Base-by-base conservation (phyloP, 2,797 vertebrate species). In the Rhinella marina region DNA sequence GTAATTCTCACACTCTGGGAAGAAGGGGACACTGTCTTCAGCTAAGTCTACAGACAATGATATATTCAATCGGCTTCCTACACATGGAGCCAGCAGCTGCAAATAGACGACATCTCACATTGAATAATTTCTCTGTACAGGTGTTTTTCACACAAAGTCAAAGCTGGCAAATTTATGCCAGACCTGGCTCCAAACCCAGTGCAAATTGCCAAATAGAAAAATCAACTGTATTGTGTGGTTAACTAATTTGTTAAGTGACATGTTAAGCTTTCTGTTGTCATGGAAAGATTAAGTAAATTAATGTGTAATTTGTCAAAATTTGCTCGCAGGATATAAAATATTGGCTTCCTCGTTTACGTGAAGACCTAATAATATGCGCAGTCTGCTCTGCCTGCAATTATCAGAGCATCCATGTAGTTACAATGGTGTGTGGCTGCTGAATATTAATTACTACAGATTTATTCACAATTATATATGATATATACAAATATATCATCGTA, bases 1-100 rank as follows among this genome's bases (percentile, higher is more conserved):
- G 25, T 62, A 84, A 80, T 89, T 89, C 88, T 89, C 88, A 89
- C 88, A 89, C 88, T 89, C 73, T n/a, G 72, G 85, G 62, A 89
- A 89, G 86, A 89, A 89, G 85, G 81, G 82, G 73, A 79, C 85
- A 82, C 84, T 86, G 88, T 89, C 73, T 75, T 86, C 88, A 12
- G 29, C 27, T 32, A 17, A 79, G 41, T 56, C 54, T 56, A 27
- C 32, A 79, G 59, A 89, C 88, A 89, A 89, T 86, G 86, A 70
- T 77, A 89, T 84, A 86, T 86, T 89, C 88, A 89, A 72, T 50
- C 48, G 32, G 29, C 88, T 86, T 77, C 88, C 88, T 86, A 89
- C 85, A 84, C 81, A 32, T 50, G 66, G 78, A 83, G 70, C 70
- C 85, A 64, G 81, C 88, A 89, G 85, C 88, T 86, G 85, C 88